Evolutionary conservation across 2,113 vertebrate genomes (phyloP), one percentile per base, ranked within the genome.

Genomic region (Steatornis caripensis): DNA sequence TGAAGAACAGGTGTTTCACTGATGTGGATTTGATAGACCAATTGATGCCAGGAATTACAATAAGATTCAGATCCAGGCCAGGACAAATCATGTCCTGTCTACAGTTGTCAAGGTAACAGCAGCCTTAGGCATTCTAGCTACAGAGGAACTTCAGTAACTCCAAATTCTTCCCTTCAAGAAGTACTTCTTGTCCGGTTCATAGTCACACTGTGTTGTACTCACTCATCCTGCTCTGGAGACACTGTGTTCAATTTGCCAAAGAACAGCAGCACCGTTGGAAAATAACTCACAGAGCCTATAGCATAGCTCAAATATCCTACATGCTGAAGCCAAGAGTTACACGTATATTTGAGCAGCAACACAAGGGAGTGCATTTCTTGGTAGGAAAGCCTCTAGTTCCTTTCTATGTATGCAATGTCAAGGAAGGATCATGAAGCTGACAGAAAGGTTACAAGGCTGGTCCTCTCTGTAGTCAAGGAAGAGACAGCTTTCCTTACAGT

Each of bases 321-420:
- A 71, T 0, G 1, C 12, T 43, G n/a, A 74, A 75, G 34, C 30
- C 26, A 57, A 58, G 29, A 51, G 9, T 37, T 89, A 15, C 0
- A 0, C 2, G 12, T 20, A 10, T 32, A 24, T 62, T 65, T 84
- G 34, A n/a, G 41, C 8, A 90, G 62, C 58, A 76, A 23, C 19
- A 51, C 0, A 0, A 55, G 15, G 32, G 5, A 69, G 9, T 0
- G 0, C 11, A 6, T 26, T 57, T 83, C 14, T 43, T 65, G 23
- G 23, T 43, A 26, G 45, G 36, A 88, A 86, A 76, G 43, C 21
- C 51, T 84, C 26, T 32, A 49, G 18, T 65, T 4, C 11, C 39
- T 69, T 79, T 36, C 29, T 30, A 1, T 16, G 9, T 36, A 45
- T 30, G 17, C 27, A 81, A 21, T 43, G 16, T 10, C 61, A 64